Base-by-base conservation (phyloP, 2,113 vertebrate genomes). In the Tupaia chinensis region DNA sequence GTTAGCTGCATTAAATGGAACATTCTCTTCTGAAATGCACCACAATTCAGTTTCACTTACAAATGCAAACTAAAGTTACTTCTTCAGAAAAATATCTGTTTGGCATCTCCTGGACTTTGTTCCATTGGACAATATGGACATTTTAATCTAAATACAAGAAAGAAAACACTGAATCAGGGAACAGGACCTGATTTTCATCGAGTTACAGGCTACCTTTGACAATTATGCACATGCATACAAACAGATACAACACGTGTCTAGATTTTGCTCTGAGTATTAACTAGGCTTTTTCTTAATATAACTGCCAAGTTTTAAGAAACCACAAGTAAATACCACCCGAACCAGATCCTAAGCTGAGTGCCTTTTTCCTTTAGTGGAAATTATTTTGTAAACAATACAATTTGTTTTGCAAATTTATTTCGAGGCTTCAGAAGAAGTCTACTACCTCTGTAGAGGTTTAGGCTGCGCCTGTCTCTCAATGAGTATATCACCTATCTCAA, bases 71-170 rank as follows among this genome's bases (percentile, higher is more conserved):
- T 68, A 92, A 96, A 98, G 85, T 96, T 87, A 97, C 83, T 68
- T 98, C 98, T 98, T 99, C 98, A 99, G 98, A 99, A 99, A 98
- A 99, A 99, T 98, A 99, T 99, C 97, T 99, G 99, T 97, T 99
- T 99, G 97, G 99, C 99, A 95, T 99, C 99, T 97, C 98, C 99
- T 56, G 99, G 99, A 78, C 99, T 99, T 97, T 99, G 99, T 95
- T 99, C 99, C 99, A 99, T 99, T 0, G 99, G 99, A 97, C 99
- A 99, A 98, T 99, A 99, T 23, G 99, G 99, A 96, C 99, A 99
- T 98, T 99, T 99, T 98, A 99, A 99, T 94, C 99, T 99, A 96
- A 89, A 97, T 87, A 97, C 93, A 98, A 98, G 97, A 95, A 95
- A 95, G 72, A 98, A 95, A 0, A 97, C 19, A 92, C 0, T 3